phyloP scores from a whole-genome alignment of 2,888 invertebrate genomes.

The Suillia variegata region DNA sequence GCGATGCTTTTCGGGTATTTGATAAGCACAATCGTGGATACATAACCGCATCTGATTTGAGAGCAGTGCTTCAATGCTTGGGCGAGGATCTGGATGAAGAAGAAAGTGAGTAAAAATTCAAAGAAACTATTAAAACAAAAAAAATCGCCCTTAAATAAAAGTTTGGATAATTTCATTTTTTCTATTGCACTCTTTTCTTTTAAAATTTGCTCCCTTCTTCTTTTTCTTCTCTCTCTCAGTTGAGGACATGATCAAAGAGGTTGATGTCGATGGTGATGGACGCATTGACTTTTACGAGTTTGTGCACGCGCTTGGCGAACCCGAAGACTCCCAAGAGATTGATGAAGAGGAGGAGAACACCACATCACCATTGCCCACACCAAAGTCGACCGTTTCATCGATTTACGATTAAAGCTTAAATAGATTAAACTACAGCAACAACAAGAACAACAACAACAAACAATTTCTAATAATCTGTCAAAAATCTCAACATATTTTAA shows the following conservation, averaged over 20 bases:
- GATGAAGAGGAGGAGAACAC: slow-evolving; percentile 73
- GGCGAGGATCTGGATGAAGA: slow-evolving; percentile 89
- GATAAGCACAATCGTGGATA: slow-evolving; percentile 91
- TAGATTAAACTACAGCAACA: too few relatives aligned
- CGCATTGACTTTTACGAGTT: slow-evolving; percentile 90
- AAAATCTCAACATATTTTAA: too few relatives aligned
- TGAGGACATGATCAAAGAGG: slow-evolving; percentile 96
- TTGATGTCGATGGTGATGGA: slow-evolving; percentile 93
- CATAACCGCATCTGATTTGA: slow-evolving; percentile 85
- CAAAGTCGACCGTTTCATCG: slow-evolving; percentile 51
- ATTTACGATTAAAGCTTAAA: slow-evolving; percentile 41
- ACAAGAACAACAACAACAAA: too few relatives aligned
- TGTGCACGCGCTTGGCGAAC: slow-evolving; percentile 83
- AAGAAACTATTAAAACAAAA: background rate
- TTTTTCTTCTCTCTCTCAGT: slow-evolving; percentile 65
- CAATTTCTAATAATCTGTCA: too few relatives aligned
- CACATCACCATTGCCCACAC: slow-evolving; percentile 59
- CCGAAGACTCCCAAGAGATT: slow-evolving; percentile 77
- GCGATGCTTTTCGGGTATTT: slow-evolving; percentile 87
- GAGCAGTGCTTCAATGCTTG: slow-evolving; percentile 85
- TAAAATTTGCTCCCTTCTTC: background rate
- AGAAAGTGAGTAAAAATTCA: slow-evolving; percentile 73
- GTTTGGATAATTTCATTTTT: background rate
- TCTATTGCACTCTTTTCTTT: background rate
- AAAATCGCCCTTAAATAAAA: background rate